These are phyloP conservation scores for Amblyraja radiata DNA, from an alignment of 2,797 vertebrate species.

Conservation along the genomic window DNA sequence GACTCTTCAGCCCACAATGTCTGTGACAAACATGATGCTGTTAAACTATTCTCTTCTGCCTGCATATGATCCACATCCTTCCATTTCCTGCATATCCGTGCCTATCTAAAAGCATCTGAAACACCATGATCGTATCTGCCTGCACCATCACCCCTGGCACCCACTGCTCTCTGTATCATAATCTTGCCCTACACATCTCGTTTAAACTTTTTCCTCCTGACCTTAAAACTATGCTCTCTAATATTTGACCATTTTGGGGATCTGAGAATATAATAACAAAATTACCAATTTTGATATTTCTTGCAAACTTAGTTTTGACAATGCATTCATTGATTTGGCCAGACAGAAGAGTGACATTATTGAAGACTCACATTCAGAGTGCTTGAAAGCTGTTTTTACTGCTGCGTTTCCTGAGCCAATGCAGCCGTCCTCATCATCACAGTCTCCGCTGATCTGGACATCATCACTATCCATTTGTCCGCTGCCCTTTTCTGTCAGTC, in stretches of 20 bases:
- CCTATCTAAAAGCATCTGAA: no score
- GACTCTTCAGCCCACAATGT: no score
- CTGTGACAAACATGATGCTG: no score
- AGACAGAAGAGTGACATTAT: background rate
- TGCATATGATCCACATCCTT: no score
- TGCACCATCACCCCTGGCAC: no score
- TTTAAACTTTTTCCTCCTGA: no score
- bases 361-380: constrained; percentile 65
- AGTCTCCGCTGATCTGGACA: constrained; percentile 68
- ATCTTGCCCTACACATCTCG: no score
- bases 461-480: constrained; percentile 43
- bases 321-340: background rate
- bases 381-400: constrained; percentile 52
- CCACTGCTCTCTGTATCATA: no score
- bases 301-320: background rate
- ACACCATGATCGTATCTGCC: no score
- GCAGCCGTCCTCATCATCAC: constrained; percentile 82
- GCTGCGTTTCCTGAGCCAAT: constrained; percentile 68
- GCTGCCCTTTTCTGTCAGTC: constrained; percentile 51
- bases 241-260: background rate
- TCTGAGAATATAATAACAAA: background rate
- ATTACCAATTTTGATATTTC: background rate
- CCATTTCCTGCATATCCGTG: no score
- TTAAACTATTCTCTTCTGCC: no score
- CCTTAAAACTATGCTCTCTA: background rate